Conservation (phyloP, 1,140 invertebrate species). For the Anthonomus grandis region DNA sequence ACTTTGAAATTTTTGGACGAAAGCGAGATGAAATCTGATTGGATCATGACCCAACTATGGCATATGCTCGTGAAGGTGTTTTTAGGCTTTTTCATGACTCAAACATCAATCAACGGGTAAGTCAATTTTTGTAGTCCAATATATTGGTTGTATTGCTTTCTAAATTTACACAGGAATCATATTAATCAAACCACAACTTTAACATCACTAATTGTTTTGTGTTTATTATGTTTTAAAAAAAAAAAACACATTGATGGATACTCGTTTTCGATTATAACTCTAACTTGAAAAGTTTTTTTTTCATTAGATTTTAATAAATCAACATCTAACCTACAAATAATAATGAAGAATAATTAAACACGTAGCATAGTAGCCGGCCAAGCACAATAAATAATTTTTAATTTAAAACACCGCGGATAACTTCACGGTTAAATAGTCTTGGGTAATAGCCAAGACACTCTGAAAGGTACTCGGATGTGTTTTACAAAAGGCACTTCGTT, state of each 20-base stretch:
- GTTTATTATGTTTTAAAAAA: neutral
- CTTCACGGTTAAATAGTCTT: conserved; percentile 14
- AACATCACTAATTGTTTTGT: neutral
- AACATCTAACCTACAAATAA: no score
- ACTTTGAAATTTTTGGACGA: conserved; percentile 68
- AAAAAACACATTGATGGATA: no score
- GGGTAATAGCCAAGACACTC: neutral
- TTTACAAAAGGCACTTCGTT: no score
- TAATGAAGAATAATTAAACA: conserved; percentile 18
- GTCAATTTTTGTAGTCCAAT: conserved; percentile 41
- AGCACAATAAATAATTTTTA: conserved; percentile 9
- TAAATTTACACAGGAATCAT: neutral
- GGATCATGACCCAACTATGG: conserved; percentile 73
- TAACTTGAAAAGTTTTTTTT: no score
- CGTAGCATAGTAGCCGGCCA: conserved; percentile 10
- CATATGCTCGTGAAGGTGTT: conserved; percentile 67
- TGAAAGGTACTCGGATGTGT: neutral
- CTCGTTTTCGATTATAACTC: no score
- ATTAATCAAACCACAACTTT: no score
- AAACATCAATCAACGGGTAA: conserved; percentile 83
- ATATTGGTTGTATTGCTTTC: neutral
- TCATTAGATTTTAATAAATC: no score
- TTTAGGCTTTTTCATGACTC: conserved; percentile 72
- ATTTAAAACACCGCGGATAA: conserved; percentile 13
- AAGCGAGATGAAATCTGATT: conserved; percentile 70